Evolutionary conservation across 2,113 vertebrate genomes (phyloP), one percentile per base, ranked within the genome.

Genomic region (Oreochromis tanganicae): DNA sequence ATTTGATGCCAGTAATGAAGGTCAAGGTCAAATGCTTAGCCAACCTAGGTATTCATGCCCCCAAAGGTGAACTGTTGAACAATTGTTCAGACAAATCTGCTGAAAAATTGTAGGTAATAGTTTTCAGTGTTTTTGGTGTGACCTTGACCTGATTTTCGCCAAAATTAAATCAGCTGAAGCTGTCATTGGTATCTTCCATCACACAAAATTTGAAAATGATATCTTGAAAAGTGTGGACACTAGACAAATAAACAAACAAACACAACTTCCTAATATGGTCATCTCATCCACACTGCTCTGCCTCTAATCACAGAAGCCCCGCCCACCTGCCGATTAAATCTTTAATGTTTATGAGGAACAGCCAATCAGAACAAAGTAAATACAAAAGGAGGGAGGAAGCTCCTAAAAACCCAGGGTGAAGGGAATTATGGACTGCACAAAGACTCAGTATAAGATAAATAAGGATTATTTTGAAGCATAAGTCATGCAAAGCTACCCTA

Each of bases 181-280:
- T 66, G 19, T 66, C 61, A 66, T 0, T 38, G 61, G n/a, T 38
- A 0, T 3, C 61, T 38, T n/a, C 10, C 32, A 21, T 8, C 19
- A 38, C 61, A 66, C 34, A 38, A 13, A 66, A 66, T 38, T 66
- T 38, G 61, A 38, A 66, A 66, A 38, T 13, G 32, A 66, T 5
- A 38, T 66, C 61, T 66, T 66, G 34, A 38, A 66, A 66, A 66
- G 34, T 38, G 19, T 66, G 10, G 34, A 38, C 61, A 3, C 61
- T 38, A n/a, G 6, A 68, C 61, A 68, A 21, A 66, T 3, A 38
- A 9, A 36, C 24, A 59, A 29, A 59, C 19, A 66, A 38, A 68
- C 34, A 68, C 34, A 68, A 38, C 1, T 68, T 66, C 0, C 1
- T 3, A 38, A 5, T 66, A 66, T 38, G 34, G 61, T 46, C 13